Base-by-base conservation (phyloP, 2,888 invertebrate genomes). In the Tinea trinotella region DNA sequence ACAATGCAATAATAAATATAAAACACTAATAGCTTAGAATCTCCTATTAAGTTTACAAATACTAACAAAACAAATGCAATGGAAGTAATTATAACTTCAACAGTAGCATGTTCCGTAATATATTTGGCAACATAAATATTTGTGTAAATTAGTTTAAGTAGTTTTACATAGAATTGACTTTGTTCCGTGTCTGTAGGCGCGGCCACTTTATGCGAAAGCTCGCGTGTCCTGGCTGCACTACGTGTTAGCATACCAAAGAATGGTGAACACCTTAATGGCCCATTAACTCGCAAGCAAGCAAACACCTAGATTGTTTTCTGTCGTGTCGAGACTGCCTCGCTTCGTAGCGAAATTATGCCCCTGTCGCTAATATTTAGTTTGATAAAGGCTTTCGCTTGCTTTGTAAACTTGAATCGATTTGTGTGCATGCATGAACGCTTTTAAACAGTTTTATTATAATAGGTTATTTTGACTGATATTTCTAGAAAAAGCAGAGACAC, bases 291-390 rank as follows among this genome's bases (percentile, higher is more conserved):
- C 57, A 10, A 34, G 59, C 64, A 60, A 65, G 68, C 64, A 74
- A 76, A 76, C 71, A 71, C 60, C 58, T 59, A 59, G 63, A 73
- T 73, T 74, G 72, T 71, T 74, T 73, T 70, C 59, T 66, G 61
- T 63, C 69, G 68, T 68, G 70, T 58, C 57, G 12, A n/a, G 19
- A 18, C 12, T 48, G 34, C 36, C 17, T 48, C 13, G 13, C 50
- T 50, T 48, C n/a, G 20, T 18, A 18, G 48, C 13, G 48, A 50
- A 50, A 50, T 50, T 50, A 50, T 50, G 50, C 50, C 24, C 24
- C 50, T 50, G 50, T 50, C 50, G 50, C 50, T 24, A 13, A 24
- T 24, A 18, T 50, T 24, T 50, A 50, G n/a, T n/a, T n/a, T n/a
- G 50, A 50, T 50, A 50, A 50, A 22, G 50, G 18, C 4, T n/a